These are phyloP conservation scores for Aldrovandia affinis DNA, from an alignment of 2,797 vertebrate genomes.

Conservation along the genomic window DNA sequence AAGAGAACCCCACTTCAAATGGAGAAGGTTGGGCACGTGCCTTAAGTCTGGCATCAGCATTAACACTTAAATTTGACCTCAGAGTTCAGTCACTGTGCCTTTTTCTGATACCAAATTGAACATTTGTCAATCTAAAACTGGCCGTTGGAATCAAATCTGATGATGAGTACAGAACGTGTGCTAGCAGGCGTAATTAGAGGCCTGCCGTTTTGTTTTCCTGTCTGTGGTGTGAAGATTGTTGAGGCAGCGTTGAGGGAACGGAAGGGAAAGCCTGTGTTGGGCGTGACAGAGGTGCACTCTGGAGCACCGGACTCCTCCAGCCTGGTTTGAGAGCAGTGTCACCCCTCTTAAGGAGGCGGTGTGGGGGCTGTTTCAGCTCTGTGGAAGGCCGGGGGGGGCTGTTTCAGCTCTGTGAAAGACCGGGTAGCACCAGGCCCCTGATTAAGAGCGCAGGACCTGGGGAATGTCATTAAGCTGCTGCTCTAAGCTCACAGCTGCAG, in stretches of 20 bases:
- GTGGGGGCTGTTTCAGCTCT: background rate
- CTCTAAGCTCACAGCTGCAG: background rate
- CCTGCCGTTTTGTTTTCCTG: background rate
- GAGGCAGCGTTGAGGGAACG: background rate
- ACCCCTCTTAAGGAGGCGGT: background rate
- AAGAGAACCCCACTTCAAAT: background rate
- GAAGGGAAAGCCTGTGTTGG: background rate
- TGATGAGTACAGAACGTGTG: background rate
- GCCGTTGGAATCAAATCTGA: background rate
- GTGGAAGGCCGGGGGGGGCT: background rate
- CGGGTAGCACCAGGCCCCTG: background rate
- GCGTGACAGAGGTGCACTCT: background rate
- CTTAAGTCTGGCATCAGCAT: background rate
- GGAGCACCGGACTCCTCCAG: background rate
- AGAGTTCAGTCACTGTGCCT: background rate
- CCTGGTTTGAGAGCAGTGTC: background rate
- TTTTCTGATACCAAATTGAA: background rate
- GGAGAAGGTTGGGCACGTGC: background rate
- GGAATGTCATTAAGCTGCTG: background rate
- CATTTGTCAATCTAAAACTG: background rate
- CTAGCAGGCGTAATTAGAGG: background rate
- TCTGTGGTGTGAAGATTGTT: background rate
- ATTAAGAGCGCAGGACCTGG: background rate
- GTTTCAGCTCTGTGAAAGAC: background rate
- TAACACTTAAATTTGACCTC: background rate